phyloP scores from a whole-genome alignment of 2,888 invertebrate species.

The Lydus trimaculatus region DNA sequence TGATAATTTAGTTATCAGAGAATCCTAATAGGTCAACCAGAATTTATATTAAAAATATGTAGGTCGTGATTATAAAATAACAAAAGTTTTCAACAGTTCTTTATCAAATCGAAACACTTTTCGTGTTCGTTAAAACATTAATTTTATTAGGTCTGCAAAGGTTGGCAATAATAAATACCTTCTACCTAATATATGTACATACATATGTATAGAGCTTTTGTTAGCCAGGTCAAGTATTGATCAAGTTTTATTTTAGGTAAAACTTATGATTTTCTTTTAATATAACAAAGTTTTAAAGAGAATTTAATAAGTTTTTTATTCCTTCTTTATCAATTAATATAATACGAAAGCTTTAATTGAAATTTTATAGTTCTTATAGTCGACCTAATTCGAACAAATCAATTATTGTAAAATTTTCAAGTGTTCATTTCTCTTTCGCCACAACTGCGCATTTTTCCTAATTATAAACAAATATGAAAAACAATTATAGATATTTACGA shows the following conservation, averaged over 20 bases:
- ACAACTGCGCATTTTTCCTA: background rate
- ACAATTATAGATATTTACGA: too few relatives aligned
- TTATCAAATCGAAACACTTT: background rate
- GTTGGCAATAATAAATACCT: background rate
- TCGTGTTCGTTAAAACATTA: background rate
- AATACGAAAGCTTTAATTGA: too few relatives aligned
- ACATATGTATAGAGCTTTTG: background rate
- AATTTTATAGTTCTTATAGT: background rate
- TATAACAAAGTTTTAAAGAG: constrained; percentile 6
- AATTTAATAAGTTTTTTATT: too few relatives aligned
- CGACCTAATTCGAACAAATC: background rate
- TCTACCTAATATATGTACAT: background rate
- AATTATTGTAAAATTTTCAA: background rate
- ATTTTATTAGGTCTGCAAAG: background rate
- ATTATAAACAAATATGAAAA: background rate
- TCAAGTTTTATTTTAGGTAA: constrained; percentile 21
- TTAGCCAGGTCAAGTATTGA: constrained; percentile 28
- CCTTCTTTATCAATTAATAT: too few relatives aligned
- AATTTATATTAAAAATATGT: too few relatives aligned
- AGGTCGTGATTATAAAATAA: too few relatives aligned
- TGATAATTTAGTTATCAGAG: too few relatives aligned
- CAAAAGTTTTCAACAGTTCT: too few relatives aligned
- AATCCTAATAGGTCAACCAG: too few relatives aligned
- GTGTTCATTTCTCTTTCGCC: background rate
- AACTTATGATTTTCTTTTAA: background rate